Evolutionary conservation across 2,888 invertebrate genomes (phyloP), one percentile per base, ranked within the genome.

Genomic region (Calameuta pallipes): DNA sequence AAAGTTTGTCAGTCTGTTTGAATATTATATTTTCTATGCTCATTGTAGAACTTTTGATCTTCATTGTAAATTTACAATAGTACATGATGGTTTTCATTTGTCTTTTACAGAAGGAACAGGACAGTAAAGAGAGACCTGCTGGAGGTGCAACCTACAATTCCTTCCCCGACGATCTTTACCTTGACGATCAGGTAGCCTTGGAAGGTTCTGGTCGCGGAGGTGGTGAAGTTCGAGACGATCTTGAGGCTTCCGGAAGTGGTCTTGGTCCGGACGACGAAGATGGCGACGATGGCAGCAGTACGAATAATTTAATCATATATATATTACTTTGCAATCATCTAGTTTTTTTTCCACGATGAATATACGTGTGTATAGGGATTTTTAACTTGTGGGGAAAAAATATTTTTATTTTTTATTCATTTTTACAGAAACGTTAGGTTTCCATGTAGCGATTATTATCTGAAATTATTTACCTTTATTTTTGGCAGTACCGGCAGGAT

Each of bases 191-290:
- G 81, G 96, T 95, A 88, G 94, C 93, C 87, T 94, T 95, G 88
- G 96, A 96, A 90, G 95, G 95, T 81, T 95, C 95, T 86, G 95
- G 95, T 85, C 92, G 92, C 79, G 94, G 93, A 84, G 93, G 93
- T 85, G 94, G 94, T 82, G 95, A 94, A 92, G 94, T 96, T 93
- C 94, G 94, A 90, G 94, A 95, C 92, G 96, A 96, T 92, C 92
- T 94, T 85, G 97, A 97, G 93, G 95, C 96, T 89, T 97, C 97
- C 89, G 97, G 97, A 87, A 97, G 96, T 91, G 97, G 97, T 83
- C 95, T 94, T 93, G 97, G 97, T 84, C 95, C 96, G 82, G 96
- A 96, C 93, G 97, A 96, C 94, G 97, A 96, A 90, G 96, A 95
- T 88, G 93, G 93, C 56, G 91, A 91, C 79, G 90, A 88, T 78